Percentiles rank a stretch among this genome's conserved stretches.
Evolutionary conservation across 2,888 invertebrate species (phyloP).

Genomic region (Caradrina clavipalpis): DNA sequence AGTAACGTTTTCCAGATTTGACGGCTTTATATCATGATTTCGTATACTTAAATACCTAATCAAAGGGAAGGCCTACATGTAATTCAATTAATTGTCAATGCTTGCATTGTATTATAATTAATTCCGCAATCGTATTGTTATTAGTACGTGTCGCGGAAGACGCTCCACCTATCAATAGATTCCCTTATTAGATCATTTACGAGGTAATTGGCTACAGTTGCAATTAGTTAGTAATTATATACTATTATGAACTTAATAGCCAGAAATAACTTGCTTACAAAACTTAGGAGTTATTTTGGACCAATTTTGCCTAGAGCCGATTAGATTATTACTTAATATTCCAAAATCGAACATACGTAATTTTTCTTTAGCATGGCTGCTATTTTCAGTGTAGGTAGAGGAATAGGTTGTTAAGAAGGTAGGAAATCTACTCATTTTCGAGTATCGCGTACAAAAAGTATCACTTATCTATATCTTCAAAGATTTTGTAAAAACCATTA

Average conservation of each 20-base stretch:
- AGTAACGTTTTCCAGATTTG: not conserved
- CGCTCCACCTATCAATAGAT: slow-evolving; percentile 5
- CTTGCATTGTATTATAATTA: slow-evolving; percentile 19
- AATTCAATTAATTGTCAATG: slow-evolving; percentile 3
- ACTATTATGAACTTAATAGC: not conserved
- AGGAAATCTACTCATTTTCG: no score
- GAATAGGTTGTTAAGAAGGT: no score
- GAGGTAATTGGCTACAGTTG: not conserved
- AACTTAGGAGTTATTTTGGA: not conserved
- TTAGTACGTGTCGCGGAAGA: not conserved
- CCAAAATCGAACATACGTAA: not conserved
- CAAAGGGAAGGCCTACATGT: not conserved
- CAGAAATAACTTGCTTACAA: not conserved
- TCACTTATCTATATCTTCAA: no score
- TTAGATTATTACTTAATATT: not conserved
- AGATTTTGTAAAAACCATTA: no score
- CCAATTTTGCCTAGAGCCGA: not conserved
- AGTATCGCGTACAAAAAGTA: no score
- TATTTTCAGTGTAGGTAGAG: no score
- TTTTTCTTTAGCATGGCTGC: not conserved
- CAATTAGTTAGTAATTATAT: not conserved
- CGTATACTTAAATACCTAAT: not conserved
- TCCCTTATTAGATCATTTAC: slow-evolving; percentile 4
- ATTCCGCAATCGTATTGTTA: slow-evolving; percentile 27
- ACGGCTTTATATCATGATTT: not conserved